These are phyloP conservation scores for Mustela erminea DNA, from an alignment of 2,797 vertebrate species.

Conservation along the genomic window DNA sequence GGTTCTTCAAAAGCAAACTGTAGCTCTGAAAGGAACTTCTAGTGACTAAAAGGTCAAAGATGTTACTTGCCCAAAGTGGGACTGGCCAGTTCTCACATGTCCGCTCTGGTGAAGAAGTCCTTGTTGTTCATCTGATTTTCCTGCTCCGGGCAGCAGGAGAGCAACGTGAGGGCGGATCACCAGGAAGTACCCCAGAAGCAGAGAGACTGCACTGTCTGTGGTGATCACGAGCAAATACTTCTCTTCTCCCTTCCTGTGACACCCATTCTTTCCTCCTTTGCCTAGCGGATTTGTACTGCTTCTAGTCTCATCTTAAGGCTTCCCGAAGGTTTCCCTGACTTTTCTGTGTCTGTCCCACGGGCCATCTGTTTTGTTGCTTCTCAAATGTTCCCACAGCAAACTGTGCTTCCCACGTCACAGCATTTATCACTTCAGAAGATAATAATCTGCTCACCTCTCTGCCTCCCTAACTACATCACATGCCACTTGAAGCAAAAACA, in stretches of 20 bases:
- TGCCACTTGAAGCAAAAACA: neutral
- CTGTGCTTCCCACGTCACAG: neutral
- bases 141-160: neutral
- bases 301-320: neutral
- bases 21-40: neutral
- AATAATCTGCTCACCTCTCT: neutral
- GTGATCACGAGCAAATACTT: neutral
- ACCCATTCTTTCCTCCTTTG: neutral
- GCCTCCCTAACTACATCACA: neutral
- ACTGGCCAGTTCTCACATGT: neutral
- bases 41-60: neutral
- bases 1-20: neutral
- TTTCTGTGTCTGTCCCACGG: neutral
- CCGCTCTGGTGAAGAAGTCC: neutral
- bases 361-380: neutral
- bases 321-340: neutral
- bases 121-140: neutral
- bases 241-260: neutral
- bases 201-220: neutral
- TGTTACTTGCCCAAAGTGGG: neutral
- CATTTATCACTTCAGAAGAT: neutral
- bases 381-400: neutral
- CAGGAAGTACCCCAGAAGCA: neutral
- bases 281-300: neutral
- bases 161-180: neutral